Conservation (phyloP, 2,113 vertebrate species). For the Engraulis encrasicolus region DNA sequence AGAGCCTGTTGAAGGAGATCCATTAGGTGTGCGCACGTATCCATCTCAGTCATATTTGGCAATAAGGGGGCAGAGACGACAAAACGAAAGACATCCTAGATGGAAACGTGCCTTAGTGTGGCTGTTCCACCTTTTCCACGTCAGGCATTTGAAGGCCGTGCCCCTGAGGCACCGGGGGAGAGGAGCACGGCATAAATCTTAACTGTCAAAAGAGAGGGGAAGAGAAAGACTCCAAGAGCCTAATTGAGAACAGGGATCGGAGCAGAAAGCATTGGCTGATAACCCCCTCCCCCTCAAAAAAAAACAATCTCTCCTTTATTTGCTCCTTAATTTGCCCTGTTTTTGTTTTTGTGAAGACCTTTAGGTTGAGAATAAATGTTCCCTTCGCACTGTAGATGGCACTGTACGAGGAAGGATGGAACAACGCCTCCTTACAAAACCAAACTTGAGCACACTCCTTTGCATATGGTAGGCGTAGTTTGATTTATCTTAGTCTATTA, state of each 20-base stretch:
- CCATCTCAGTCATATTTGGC: conserved; percentile 32
- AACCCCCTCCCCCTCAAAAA: conserved; percentile 55
- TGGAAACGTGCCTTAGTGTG: not conserved
- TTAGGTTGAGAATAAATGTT: too few species aligned
- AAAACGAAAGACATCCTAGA: conserved; percentile 54
- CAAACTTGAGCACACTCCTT: too few species aligned
- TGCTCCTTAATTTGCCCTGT: conserved; percentile 53
- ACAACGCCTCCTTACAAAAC: too few species aligned
- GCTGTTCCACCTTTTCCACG: conserved; percentile 34
- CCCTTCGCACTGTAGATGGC: too few species aligned
- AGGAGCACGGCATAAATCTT: conserved; percentile 58
- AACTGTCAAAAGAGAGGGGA: too few species aligned
- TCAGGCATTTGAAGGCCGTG: conserved; percentile 33
- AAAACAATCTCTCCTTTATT: conserved; percentile 67
- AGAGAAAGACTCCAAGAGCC: too few species aligned
- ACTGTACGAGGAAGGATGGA: too few species aligned
- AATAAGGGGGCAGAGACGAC: conserved; percentile 48
- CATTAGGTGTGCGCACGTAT: conserved; percentile 35
- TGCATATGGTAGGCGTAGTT: too few species aligned
- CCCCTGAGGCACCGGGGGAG: conserved; percentile 37
- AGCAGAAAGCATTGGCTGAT: conserved; percentile 47
- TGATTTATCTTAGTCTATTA: too few species aligned
- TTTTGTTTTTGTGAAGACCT: too few species aligned
- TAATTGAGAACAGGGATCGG: conserved; percentile 71
- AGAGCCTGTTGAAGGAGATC: not conserved